Percentiles rank a stretch among this genome's conserved stretches.
Conservation (phyloP, 2,888 invertebrate species). For the Leptarthrus brevirostris region DNA sequence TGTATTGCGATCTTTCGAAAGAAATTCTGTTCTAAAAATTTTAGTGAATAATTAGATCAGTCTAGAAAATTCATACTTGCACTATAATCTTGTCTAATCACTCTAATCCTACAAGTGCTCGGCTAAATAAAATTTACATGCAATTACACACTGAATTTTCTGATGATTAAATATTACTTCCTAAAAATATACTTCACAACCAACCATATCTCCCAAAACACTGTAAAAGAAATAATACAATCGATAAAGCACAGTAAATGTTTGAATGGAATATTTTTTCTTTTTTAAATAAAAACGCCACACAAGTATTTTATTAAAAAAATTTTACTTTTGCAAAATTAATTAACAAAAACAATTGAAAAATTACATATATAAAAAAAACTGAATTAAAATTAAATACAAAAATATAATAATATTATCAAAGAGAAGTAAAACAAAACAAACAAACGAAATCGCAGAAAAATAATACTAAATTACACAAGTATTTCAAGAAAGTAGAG, state of each 20-base stretch:
- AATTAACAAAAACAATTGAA: constrained; percentile 54
- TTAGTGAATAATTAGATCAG: no score
- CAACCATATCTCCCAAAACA: background rate
- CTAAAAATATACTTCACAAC: background rate
- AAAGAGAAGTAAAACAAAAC: constrained; percentile 53
- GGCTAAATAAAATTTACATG: no score
- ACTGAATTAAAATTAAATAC: constrained; percentile 52
- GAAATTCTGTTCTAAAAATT: no score
- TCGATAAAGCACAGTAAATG: background rate
- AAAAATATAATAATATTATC: constrained; percentile 55
- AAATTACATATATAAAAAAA: constrained; percentile 45
- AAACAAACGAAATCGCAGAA: constrained; percentile 52
- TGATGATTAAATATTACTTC: no score
- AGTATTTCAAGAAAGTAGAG: constrained; percentile 34
- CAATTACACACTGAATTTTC: no score
- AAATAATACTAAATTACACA: constrained; percentile 48
- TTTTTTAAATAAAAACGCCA: constrained; percentile 7
- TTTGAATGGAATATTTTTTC: background rate
- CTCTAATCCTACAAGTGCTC: no score
- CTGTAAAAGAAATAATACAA: background rate
- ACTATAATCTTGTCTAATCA: no score
- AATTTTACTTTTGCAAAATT: constrained; percentile 51
- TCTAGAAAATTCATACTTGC: no score
- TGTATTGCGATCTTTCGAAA: no score
- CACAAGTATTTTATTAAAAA: constrained; percentile 34